Percentiles rank a stretch among this genome's conserved stretches.
phyloP scores from a whole-genome alignment of 1,140 invertebrate species.

The Druon quercuslanigerum region DNA sequence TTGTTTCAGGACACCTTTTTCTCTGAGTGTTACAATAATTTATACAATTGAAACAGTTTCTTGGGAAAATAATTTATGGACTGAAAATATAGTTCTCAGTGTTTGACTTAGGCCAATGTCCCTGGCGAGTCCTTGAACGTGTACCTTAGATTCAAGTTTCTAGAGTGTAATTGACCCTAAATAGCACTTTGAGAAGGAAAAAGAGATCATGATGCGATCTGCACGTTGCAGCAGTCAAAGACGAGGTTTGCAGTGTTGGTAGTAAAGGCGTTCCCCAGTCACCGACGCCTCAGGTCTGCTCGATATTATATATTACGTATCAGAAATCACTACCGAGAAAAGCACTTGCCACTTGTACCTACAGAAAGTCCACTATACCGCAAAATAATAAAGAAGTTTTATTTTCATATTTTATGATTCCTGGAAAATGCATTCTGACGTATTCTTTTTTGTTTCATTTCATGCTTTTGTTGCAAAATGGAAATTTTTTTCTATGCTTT shows the following conservation, averaged over 20 bases:
- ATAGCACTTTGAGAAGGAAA: conserved; percentile 7
- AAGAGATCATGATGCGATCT: conserved; percentile 27
- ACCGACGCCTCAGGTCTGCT: conserved; percentile 3
- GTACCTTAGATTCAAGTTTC: conserved; percentile 26
- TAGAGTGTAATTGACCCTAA: conserved; percentile 29
- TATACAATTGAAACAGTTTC: too few relatives aligned
- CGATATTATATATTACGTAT: conserved; percentile 22
- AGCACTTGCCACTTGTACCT: conserved; percentile 27
- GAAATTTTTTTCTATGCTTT: not conserved
- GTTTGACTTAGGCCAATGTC: not conserved
- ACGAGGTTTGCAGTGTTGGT: not conserved
- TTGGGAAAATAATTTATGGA: not conserved
- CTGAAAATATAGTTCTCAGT: not conserved
- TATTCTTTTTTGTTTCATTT: too few relatives aligned
- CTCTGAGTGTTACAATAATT: too few relatives aligned
- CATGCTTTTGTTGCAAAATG: not conserved
- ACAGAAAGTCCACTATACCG: not conserved
- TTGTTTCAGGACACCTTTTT: too few relatives aligned
- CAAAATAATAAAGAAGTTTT: not conserved
- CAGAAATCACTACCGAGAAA: conserved; percentile 30
- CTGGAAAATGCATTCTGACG: not conserved
- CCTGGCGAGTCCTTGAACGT: conserved; percentile 22
- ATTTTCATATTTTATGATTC: conserved; percentile 17
- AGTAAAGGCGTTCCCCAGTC: not conserved
- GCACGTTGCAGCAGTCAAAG: conserved; percentile 13